Base-by-base conservation (phyloP, 2,888 invertebrate species). In the Heliconius erato region DNA sequence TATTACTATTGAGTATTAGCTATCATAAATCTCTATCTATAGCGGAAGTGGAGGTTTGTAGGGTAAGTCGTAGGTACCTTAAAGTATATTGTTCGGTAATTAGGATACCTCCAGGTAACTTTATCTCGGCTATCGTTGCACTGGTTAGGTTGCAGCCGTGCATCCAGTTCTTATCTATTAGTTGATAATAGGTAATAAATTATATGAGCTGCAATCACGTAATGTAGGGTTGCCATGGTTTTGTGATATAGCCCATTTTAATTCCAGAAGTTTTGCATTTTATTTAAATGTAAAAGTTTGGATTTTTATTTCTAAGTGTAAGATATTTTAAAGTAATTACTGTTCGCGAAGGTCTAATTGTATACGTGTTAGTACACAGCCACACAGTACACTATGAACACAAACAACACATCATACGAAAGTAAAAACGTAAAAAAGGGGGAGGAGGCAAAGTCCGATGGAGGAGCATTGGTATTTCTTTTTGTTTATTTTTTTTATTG, bases 111-210 rank as follows among this genome's bases (percentile, higher is more conserved):
- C 54, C 67, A 40, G 65, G 28, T 74, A 76, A 79, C 84, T 79
- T 82, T 80, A 80, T 76, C 83, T 68, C 72, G 28, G 79, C 81
- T 84, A 85, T 82, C 85, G 80, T 71, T 69, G 79, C 83, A 82
- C 85, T 72, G 81, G 77, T 80, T 74, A 68, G 74, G 83, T 85
- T 82, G 86, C 84, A 83, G 76, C 79, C 80, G 80, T 68, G 85
- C 87, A 86, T 88, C 88, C 88, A 85, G 87, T 85, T 85, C 84
- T 86, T 88, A 87, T 87, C 87, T 83, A 85, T 86, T 86, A 86
- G 84, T 81, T 85, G 87, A 89, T 89, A 89, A 89, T 89, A 84
- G 88, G 87, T 79, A 85, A 88, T 88, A 88, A 88, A 88, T 88
- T 85, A 88, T 85, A 84, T 81, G 82, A 76, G 82, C 80, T 59